phyloP scores from a whole-genome alignment of 2,113 vertebrate species.

The Nibea albiflora region DNA sequence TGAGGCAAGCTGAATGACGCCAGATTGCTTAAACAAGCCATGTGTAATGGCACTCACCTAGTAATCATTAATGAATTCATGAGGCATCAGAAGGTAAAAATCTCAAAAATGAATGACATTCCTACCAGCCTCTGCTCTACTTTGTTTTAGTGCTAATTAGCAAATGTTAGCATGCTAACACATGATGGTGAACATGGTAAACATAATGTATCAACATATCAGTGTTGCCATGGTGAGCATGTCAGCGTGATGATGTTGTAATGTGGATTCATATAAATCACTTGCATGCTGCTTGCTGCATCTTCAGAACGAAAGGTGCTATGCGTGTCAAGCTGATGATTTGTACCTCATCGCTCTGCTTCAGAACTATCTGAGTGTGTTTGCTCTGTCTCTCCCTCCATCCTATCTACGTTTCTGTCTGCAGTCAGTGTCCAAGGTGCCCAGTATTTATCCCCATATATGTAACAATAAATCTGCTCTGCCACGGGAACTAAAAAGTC shows the following conservation, averaged over 20 bases:
- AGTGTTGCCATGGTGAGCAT: neutral
- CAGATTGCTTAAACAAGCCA: too few species aligned
- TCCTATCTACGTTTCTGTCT: slow-evolving; percentile 40
- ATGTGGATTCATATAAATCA: too few species aligned
- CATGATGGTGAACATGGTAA: neutral
- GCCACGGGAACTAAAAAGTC: slow-evolving; percentile 68
- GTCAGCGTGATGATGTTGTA: neutral
- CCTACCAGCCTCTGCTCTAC: neutral
- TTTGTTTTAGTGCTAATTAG: neutral
- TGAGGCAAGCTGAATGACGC: too few species aligned
- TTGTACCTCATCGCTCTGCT: neutral
- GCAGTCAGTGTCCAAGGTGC: slow-evolving; percentile 50
- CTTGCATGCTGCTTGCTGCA: neutral
- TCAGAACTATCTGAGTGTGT: slow-evolving; percentile 19
- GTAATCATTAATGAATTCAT: neutral
- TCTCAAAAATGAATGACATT: neutral
- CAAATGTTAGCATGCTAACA: neutral
- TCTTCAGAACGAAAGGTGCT: neutral
- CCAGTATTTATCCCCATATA: slow-evolving; percentile 58
- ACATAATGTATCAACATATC: neutral
- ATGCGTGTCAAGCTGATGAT: neutral
- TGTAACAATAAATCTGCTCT: slow-evolving; percentile 71
- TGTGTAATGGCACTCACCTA: too few species aligned
- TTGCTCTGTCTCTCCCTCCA: neutral
- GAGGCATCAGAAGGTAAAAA: neutral